These are phyloP conservation scores for Sebastes kiyomatsui DNA, from an alignment of 2,797 vertebrate genomes.

Conservation along the genomic window DNA sequence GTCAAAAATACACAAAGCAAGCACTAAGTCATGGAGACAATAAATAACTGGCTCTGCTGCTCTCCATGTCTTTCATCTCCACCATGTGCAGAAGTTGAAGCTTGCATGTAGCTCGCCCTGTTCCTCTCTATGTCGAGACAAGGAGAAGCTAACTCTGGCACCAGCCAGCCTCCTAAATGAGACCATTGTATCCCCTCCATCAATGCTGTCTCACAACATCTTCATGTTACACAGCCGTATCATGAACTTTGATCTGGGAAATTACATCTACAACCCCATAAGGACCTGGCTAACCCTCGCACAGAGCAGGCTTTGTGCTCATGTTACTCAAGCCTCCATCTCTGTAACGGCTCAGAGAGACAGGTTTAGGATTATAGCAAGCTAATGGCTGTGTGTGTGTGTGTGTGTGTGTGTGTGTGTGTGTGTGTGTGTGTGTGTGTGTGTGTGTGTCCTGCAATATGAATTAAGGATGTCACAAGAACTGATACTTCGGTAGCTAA, in stretches of 20 bases:
- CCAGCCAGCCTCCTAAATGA: constrained; percentile 50
- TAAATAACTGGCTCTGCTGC: neutral
- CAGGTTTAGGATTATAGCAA: constrained; percentile 34
- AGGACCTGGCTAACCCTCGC: constrained; percentile 47
- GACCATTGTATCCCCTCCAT: constrained; percentile 59
- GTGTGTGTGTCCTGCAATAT: constrained; percentile 12
- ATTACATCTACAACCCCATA: constrained; percentile 66
- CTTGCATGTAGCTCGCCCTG: constrained; percentile 1
- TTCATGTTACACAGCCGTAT: constrained; percentile 70
- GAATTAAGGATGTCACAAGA: constrained; percentile 3
- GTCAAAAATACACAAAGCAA: neutral
- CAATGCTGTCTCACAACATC: constrained; percentile 58
- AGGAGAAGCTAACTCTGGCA: constrained; percentile 10
- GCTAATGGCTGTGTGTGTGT: constrained; percentile 29
- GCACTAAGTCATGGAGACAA: neutral
- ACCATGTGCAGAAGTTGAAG: constrained; percentile 1
- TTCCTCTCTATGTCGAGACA: constrained; percentile 11
- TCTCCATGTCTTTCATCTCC: constrained; percentile 1
- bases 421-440: constrained; percentile 2
- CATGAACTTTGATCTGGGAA: constrained; percentile 68
- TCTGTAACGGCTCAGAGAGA: constrained; percentile 27
- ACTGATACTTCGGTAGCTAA: neutral
- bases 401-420: constrained; percentile 20
- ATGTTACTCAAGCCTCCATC: constrained; percentile 54
- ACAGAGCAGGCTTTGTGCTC: constrained; percentile 68